Conservation (phyloP, 2,797 vertebrate species). For the Lutra lutra region DNA sequence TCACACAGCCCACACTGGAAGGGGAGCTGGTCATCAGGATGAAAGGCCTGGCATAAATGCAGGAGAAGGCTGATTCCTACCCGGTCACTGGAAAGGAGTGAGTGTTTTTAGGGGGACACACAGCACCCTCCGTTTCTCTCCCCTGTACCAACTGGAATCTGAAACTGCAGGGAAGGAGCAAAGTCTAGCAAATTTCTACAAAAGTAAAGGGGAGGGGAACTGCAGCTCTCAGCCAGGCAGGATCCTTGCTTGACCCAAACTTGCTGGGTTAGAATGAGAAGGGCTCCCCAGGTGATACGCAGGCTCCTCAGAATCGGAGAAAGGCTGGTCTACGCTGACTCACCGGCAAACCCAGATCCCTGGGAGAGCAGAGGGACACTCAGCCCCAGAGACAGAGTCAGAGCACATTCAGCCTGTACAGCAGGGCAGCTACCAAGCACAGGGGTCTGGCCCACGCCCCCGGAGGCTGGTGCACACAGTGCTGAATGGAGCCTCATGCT, state of each 20-base stretch:
- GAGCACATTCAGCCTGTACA: fast-evolving
- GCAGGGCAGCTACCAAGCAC: no score
- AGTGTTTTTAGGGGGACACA: not conserved
- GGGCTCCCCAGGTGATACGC: fast-evolving
- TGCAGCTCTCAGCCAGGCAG: not conserved
- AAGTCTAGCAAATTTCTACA: not conserved
- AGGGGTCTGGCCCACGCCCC: not conserved
- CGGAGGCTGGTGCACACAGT: fast-evolving
- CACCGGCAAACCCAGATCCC: fast-evolving
- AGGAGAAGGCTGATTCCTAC: not conserved
- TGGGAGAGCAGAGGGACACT: not conserved
- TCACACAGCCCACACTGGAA: no score
- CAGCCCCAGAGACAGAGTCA: not conserved
- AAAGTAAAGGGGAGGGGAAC: not conserved
- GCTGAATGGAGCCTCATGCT: fast-evolving
- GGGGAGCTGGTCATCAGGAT: not conserved
- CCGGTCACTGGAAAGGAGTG: not conserved
- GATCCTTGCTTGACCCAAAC: not conserved
- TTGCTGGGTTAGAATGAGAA: not conserved
- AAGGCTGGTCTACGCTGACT: not conserved
- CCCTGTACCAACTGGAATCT: not conserved
- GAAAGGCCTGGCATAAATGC: not conserved
- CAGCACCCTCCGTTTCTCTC: not conserved
- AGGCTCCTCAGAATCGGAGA: not conserved
- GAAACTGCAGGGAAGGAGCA: not conserved